Evolutionary conservation across 2,888 invertebrate species (phyloP).

Genomic region (Ochropleura leucogaster): DNA sequence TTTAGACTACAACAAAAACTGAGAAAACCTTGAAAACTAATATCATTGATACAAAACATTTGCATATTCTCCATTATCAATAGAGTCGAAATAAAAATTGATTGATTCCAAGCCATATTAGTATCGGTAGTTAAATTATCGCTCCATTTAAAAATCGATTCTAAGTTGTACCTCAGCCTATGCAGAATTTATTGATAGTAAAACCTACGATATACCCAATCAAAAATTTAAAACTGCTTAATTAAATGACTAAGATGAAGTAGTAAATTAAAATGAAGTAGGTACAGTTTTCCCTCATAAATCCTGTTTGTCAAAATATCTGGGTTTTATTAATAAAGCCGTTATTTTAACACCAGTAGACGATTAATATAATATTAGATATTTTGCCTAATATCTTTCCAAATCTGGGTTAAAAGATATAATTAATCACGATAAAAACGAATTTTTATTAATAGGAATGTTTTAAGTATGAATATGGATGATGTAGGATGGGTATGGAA

Average conservation of each 20-base stretch:
- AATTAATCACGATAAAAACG: constrained; percentile 22
- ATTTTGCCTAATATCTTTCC: not conserved
- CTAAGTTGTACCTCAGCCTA: not conserved
- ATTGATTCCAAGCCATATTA: constrained; percentile 47
- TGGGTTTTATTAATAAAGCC: not conserved
- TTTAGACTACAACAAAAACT: constrained; percentile 11
- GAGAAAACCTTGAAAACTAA: constrained; percentile 40
- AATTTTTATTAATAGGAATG: not conserved
- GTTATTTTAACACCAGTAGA: constrained; percentile 11
- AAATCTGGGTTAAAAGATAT: constrained; percentile 19
- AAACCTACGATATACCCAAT: constrained; percentile 25
- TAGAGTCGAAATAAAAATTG: constrained; percentile 30
- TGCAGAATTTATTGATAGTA: constrained; percentile 23
- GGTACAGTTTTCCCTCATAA: constrained; percentile 5
- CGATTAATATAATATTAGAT: not conserved
- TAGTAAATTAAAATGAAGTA: not conserved
- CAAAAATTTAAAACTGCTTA: constrained; percentile 11
- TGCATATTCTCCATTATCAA: constrained; percentile 29
- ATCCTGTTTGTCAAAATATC: not conserved
- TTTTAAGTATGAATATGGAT: too few species aligned
- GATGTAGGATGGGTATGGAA: too few species aligned
- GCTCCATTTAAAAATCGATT: constrained; percentile 35
- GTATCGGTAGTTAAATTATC: constrained; percentile 31
- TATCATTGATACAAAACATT: constrained; percentile 18
- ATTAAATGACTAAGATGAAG: constrained; percentile 4